Conservation (phyloP, 2,113 vertebrate genomes). For the Trochalopteron elliotii region DNA sequence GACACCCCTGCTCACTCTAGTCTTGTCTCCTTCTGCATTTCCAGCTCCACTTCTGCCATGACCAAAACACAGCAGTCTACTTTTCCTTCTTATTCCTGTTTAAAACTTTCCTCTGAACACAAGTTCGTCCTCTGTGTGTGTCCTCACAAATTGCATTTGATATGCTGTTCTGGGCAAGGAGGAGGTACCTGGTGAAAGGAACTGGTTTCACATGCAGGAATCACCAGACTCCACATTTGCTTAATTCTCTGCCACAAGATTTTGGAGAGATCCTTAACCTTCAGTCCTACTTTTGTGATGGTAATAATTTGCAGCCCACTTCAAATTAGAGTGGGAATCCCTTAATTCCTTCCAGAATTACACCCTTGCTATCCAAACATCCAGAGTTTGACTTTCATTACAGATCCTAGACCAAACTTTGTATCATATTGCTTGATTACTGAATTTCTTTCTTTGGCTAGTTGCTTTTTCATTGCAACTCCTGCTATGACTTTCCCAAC, state of each 20-base stretch:
- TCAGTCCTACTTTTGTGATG: background rate
- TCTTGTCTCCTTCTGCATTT: background rate
- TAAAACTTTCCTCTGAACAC: background rate
- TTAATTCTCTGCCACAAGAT: background rate
- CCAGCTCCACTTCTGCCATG: background rate
- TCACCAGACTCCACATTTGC: background rate
- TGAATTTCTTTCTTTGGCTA: background rate
- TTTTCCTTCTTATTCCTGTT: background rate
- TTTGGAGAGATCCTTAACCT: background rate
- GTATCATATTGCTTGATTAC: background rate
- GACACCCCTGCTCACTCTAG: background rate
- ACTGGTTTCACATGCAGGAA: background rate
- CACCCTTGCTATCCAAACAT: background rate
- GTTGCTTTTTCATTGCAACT: background rate
- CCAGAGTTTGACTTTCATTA: background rate
- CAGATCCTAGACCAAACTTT: background rate
- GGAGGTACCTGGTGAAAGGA: background rate
- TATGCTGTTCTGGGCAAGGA: background rate
- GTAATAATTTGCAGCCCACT: background rate
- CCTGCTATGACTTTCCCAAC: background rate
- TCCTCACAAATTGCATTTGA: background rate
- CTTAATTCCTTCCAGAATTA: background rate
- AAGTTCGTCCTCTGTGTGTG: background rate
- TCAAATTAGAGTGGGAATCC: background rate
- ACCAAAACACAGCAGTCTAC: background rate